Evolutionary conservation across 2,113 vertebrate species (phyloP), one percentile per base, ranked within the genome.

Genomic region (Periophthalmodon schlosseri): DNA sequence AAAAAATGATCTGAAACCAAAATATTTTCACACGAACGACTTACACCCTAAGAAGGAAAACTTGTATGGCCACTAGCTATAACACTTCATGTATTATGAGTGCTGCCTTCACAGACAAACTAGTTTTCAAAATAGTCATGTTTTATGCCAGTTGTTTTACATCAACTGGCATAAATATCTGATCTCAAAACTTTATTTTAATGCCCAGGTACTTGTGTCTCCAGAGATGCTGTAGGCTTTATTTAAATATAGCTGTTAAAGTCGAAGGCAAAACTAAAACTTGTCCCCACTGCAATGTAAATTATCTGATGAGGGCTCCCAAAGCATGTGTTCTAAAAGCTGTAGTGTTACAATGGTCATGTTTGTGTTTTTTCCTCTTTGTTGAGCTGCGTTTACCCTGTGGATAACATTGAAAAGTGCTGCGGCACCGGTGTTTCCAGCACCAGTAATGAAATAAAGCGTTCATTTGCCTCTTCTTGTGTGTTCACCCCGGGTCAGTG

Each of bases 401-500:
- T 79, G 71, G 76, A 73, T 82, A 86, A 86, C 88, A 88, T 90
- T 89, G 79, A 76, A 80, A 88, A 66, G 54, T 68, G 76, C 70
- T 70, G 71, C 74, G 50, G 34, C 69, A 67, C 44, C 36, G 61
- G 63, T 76, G 84, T 79, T 90, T 61, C 77, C 16, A 13, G 69
- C 23, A 66, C 57, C 50, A 88, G 76, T 89, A 88, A 91, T 86
- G 74, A 79, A 92, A 91, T 90, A 78, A 90, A 83, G 80, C 73
- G 23, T 82, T 88, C 79, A 90, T 90, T 80, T 85, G 78, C 82
- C 81, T 85, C 74, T 81, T 89, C 77, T 74, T 71, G 76, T 44
- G 39, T 52, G 77, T 67, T 91, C 84, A 81, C 77, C 84, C 79
- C 56, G 2, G 90, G 91, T 89, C 76, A 85, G 67, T 6, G 14